Percentiles rank a stretch among this genome's conserved stretches.
Conservation (phyloP, 2,113 vertebrate genomes). For the Microtus richardsoni region DNA sequence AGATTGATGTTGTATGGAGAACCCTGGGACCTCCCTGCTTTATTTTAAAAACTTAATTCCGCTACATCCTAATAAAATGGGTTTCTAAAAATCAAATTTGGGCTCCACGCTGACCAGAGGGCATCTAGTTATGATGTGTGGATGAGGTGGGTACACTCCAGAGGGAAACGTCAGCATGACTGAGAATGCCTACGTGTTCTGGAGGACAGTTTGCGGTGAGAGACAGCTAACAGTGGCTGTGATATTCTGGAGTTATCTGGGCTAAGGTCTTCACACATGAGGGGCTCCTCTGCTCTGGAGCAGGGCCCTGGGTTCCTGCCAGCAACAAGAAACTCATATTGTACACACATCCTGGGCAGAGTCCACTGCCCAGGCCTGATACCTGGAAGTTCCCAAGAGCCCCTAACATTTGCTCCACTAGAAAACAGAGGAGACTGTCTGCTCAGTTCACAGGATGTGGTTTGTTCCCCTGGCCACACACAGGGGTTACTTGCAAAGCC, state of each 20-base stretch:
- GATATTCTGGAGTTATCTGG: fast-evolving
- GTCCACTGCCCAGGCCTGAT: background rate
- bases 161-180: fast-evolving
- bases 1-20: background rate
- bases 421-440: background rate
- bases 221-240: background rate
- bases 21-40: background rate
- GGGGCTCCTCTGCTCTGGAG: background rate
- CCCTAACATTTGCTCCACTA: background rate
- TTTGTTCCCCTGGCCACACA: background rate
- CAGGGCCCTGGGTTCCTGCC: background rate
- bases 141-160: fast-evolving
- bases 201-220: fast-evolving
- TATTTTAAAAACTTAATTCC: background rate
- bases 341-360: background rate
- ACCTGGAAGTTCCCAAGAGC: background rate
- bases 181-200: background rate
- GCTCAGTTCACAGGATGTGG: background rate
- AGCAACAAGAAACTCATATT: background rate
- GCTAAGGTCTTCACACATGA: background rate
- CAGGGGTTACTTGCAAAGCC: background rate
- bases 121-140: background rate
- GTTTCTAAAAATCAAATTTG: background rate
- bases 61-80: background rate
- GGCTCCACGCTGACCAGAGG: background rate